Conservation (phyloP, 2,888 invertebrate species). For the Clitarchus hookeri region DNA sequence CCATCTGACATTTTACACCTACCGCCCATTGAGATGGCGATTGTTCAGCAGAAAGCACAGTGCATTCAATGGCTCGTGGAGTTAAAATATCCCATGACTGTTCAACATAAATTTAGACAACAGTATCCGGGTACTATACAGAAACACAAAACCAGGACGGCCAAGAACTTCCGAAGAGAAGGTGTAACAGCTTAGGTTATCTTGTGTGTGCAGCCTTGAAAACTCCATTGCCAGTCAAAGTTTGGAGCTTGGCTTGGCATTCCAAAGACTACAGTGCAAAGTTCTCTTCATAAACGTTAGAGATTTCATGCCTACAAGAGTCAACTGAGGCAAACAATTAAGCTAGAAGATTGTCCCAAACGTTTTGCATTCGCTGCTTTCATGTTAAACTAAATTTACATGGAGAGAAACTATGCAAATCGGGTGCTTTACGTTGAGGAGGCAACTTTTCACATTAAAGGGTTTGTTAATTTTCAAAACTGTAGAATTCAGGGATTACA, state of each 20-base stretch:
- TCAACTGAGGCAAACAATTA: background rate
- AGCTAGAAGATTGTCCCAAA: background rate
- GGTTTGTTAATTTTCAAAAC: background rate
- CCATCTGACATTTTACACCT: too few relatives aligned
- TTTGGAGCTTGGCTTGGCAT: background rate
- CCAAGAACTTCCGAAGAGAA: background rate
- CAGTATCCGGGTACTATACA: too few relatives aligned
- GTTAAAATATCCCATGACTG: too few relatives aligned
- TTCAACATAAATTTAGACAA: too few relatives aligned
- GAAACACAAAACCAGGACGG: background rate
- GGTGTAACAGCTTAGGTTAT: background rate
- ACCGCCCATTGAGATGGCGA: too few relatives aligned
- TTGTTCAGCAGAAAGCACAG: too few relatives aligned
- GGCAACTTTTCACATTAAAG: background rate
- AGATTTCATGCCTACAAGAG: background rate
- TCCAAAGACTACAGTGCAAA: background rate
- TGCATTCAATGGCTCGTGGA: too few relatives aligned
- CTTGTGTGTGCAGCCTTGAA: background rate
- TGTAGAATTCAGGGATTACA: constrained; percentile 4
- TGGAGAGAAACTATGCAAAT: background rate
- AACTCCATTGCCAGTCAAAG: background rate
- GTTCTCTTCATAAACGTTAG: background rate
- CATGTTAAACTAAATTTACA: background rate
- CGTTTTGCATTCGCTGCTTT: background rate
- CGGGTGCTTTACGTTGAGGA: background rate